Percentiles rank a stretch among this genome's conserved stretches.
phyloP scores from a whole-genome alignment of 2,797 vertebrate genomes.

The Micropoecilia bifurca region DNA sequence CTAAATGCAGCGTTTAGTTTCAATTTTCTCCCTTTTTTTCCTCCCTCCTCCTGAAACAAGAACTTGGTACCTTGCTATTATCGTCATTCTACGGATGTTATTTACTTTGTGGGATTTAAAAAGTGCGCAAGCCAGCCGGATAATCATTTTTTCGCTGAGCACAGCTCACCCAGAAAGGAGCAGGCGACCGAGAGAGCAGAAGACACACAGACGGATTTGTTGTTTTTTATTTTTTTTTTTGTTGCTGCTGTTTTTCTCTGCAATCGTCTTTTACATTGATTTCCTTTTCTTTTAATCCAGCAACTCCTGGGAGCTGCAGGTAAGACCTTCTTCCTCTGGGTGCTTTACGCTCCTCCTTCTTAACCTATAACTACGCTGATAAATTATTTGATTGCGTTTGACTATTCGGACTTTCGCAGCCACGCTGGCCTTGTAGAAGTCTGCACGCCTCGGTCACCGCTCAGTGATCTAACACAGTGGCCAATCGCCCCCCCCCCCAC shows the following conservation, averaged over 20 bases:
- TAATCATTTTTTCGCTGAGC: slow-evolving; percentile 88
- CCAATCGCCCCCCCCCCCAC: slow-evolving; percentile 16
- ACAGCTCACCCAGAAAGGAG: slow-evolving; percentile 88
- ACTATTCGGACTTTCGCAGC: slow-evolving; percentile 29
- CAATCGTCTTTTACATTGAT: background rate
- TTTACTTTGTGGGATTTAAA: slow-evolving; percentile 99
- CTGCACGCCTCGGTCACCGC: slow-evolving; percentile 82
- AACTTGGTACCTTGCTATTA: slow-evolving; percentile 99
- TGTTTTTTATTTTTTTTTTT: background rate
- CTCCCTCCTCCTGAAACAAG: slow-evolving; percentile 86
- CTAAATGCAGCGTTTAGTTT: slow-evolving; percentile 99
- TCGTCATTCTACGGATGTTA: slow-evolving; percentile 94
- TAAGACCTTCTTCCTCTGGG: slow-evolving; percentile 53
- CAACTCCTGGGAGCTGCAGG: slow-evolving; percentile 40
- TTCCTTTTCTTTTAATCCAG: slow-evolving; percentile 7
- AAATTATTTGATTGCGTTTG: slow-evolving; percentile 28
- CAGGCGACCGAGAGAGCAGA: slow-evolving; percentile 55
- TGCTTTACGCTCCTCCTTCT: background rate
- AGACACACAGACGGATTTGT: slow-evolving; percentile 49
- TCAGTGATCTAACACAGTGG: slow-evolving; percentile 84
- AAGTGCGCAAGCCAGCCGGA: slow-evolving; percentile 90
- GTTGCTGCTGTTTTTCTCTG: background rate
- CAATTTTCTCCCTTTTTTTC: slow-evolving; percentile 93
- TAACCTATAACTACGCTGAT: slow-evolving; percentile 4
- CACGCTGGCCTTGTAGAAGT: slow-evolving; percentile 29